Conservation (phyloP, 2,888 invertebrate species). For the Eulithis testata region DNA sequence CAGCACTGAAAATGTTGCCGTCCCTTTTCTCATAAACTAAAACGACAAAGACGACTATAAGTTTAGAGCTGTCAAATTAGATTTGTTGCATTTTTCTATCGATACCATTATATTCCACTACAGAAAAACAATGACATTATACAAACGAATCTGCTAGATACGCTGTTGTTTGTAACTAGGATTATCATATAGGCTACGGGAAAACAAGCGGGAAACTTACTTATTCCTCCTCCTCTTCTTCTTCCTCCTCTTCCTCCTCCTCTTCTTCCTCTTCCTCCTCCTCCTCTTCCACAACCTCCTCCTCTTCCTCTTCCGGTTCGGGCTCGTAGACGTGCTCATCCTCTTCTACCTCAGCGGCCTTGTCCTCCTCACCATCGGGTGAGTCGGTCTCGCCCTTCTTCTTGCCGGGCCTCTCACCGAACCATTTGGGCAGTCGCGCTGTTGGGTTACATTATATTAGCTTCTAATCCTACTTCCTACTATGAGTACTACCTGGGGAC, state of each 20-base stretch:
- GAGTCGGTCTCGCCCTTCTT: constrained; percentile 95
- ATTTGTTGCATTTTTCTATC: too few species aligned
- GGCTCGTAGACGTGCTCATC: constrained; percentile 87
- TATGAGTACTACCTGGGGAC: too few species aligned
- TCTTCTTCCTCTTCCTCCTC: constrained; percentile 90
- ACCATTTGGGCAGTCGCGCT: constrained; percentile 98
- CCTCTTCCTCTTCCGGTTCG: constrained; percentile 89
- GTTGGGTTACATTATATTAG: constrained; percentile 36
- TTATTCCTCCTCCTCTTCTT: constrained; percentile 83
- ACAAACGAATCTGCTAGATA: too few species aligned
- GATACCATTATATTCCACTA: too few species aligned
- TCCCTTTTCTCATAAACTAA: too few species aligned
- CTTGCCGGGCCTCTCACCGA: constrained; percentile 97
- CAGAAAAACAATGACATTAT: too few species aligned
- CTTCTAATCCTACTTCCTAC: too few species aligned
- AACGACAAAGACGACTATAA: too few species aligned
- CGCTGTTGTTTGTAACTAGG: too few species aligned
- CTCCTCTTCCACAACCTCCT: constrained; percentile 90
- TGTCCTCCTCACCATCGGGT: constrained; percentile 95
- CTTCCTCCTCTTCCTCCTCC: constrained; percentile 87
- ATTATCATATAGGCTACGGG: too few species aligned
- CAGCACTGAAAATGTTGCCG: too few species aligned
- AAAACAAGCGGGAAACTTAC: constrained; percentile 46
- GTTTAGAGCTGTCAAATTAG: too few species aligned
- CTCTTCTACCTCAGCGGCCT: constrained; percentile 90